A percentile compares a stretch with the other conserved stretches of the same genome.
These are phyloP conservation scores for Scylla paramamosain DNA, from an alignment of 1,140 invertebrate genomes.

Conservation along the genomic window DNA sequence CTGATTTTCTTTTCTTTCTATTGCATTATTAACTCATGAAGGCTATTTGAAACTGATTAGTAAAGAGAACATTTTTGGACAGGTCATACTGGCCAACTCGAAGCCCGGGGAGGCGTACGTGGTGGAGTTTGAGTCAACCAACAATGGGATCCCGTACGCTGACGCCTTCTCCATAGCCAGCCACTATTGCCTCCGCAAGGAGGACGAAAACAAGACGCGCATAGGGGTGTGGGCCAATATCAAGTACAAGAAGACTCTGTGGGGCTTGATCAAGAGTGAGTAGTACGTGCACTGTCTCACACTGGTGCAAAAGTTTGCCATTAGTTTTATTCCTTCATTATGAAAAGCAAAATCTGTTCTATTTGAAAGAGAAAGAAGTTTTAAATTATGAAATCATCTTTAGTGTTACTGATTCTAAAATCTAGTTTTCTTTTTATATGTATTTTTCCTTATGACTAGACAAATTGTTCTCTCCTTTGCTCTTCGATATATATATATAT, in stretches of 20 bases:
- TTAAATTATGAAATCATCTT: too few relatives aligned
- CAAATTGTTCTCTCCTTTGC: too few relatives aligned
- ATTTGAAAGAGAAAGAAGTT: not conserved
- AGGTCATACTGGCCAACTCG: slow-evolving; percentile 45
- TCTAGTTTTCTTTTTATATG: too few relatives aligned
- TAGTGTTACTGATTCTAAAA: too few relatives aligned
- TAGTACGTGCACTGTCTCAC: not conserved
- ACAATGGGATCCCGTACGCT: slow-evolving; percentile 56
- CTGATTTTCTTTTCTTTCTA: too few relatives aligned
- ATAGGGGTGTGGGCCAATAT: slow-evolving; percentile 37
- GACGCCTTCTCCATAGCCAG: slow-evolving; percentile 53
- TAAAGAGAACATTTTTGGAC: not conserved
- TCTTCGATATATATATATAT: not conserved
- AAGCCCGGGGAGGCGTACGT: slow-evolving; percentile 43
- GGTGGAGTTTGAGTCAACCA: slow-evolving; percentile 48
- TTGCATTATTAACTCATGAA: too few relatives aligned
- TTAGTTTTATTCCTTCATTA: too few relatives aligned
- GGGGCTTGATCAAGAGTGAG: slow-evolving; percentile 62
- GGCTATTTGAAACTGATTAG: too few relatives aligned
- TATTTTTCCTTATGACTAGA: too few relatives aligned
- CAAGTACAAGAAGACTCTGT: slow-evolving; percentile 65
- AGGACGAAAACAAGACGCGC: not conserved
- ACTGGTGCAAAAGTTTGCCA: not conserved
- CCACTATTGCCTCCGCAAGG: slow-evolving; percentile 58
- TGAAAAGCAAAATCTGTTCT: too few relatives aligned